These are phyloP conservation scores for Campoplex capitator DNA, from an alignment of 2,888 invertebrate genomes.

Conservation along the genomic window DNA sequence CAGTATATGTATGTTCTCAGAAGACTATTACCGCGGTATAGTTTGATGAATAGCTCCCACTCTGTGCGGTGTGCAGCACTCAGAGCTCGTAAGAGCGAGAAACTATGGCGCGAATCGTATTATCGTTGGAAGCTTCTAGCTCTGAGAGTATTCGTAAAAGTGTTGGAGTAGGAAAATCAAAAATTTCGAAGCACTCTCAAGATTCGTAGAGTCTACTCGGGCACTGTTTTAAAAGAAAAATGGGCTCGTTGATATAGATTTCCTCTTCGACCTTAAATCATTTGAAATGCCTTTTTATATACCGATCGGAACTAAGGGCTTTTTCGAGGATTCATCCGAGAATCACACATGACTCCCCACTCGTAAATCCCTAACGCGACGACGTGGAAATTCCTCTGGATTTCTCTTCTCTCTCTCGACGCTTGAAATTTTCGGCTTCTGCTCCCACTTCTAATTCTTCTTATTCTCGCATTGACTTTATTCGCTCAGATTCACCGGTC, in stretches of 20 bases:
- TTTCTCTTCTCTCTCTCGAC: neutral
- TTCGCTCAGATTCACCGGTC: slow-evolving; percentile 3
- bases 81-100: slow-evolving; percentile 31
- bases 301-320: slow-evolving; percentile 9
- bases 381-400: slow-evolving; percentile 41
- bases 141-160: slow-evolving; percentile 4
- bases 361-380: slow-evolving; percentile 46
- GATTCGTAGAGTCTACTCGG: neutral
- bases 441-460: slow-evolving; percentile 2
- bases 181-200: slow-evolving; percentile 1
- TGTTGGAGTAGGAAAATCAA: neutral
- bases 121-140: slow-evolving; percentile 39
- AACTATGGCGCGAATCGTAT: slow-evolving; percentile 38
- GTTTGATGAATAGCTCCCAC: slow-evolving; percentile 44
- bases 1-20: neutral
- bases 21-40: slow-evolving; percentile 22
- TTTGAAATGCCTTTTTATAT: neutral
- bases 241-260: slow-evolving; percentile 1
- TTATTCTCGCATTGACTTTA: slow-evolving; percentile 14
- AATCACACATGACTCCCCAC: slow-evolving; percentile 40
- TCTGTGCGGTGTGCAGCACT: slow-evolving; percentile 45
- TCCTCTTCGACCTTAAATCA: slow-evolving; percentile 19
- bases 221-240: neutral
- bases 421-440: slow-evolving; percentile 19
- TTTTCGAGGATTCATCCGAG: slow-evolving; percentile 31